phyloP scores from a whole-genome alignment of 92 coral and sea anemone genomes.

The Chrysogorgia sp. region DNA sequence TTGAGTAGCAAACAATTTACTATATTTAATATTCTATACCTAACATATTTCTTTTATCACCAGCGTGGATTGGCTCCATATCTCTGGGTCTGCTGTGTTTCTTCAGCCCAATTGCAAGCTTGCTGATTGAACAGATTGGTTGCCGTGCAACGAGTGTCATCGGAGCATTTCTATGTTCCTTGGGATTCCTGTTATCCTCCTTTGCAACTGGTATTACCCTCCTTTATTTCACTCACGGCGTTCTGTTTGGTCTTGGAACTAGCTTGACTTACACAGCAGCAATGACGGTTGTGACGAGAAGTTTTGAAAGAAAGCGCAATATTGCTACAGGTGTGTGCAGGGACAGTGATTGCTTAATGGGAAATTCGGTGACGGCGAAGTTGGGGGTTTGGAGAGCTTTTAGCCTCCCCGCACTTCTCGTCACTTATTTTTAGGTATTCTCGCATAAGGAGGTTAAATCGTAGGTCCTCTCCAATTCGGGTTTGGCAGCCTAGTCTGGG shows the following conservation, averaged over 20 bases:
- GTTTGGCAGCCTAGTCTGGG: no score
- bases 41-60: no score
- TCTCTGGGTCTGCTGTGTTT: conserved; percentile 84
- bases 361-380: no score
- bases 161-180: conserved; percentile 82
- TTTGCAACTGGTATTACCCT: conserved; percentile 70
- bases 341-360: no score
- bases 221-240: conserved; percentile 83
- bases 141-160: conserved; percentile 64
- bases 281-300: conserved; percentile 75
- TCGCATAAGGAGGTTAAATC: no score
- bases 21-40: no score
- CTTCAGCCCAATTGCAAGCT: conserved; percentile 92
- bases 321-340: conserved; percentile 70
- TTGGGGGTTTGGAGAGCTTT: no score
- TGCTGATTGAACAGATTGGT: conserved; percentile 81
- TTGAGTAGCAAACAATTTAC: no score
- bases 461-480: no score
- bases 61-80: conserved; percentile 99
- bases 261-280: conserved; percentile 91
- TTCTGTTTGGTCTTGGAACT: conserved; percentile 87
- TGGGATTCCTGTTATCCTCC: conserved; percentile 84
- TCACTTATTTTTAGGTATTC: no score
- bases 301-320: conserved; percentile 85
- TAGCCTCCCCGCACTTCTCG: no score